Percentiles rank a stretch among this genome's conserved stretches.
These are phyloP conservation scores for Caenorhabditis doughertyi DNA, from an alignment of 2,888 invertebrate species.

Conservation along the genomic window DNA sequence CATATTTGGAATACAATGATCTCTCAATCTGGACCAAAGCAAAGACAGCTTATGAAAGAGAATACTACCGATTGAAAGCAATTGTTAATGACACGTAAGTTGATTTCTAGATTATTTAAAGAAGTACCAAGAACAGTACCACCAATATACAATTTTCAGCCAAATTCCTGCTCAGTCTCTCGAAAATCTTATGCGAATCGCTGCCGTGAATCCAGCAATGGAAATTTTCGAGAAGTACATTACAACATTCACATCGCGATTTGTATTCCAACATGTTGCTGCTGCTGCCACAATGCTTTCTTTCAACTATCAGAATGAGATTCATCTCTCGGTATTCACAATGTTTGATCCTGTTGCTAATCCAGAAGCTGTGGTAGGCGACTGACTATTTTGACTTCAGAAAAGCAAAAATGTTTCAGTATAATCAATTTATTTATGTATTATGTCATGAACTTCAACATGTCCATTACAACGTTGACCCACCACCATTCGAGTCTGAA, in stretches of 20 bases:
- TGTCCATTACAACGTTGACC: constrained; percentile 46
- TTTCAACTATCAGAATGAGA: constrained; percentile 55
- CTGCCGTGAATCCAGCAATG: constrained; percentile 42
- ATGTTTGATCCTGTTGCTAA: constrained; percentile 29
- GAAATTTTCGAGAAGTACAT: constrained; percentile 51
- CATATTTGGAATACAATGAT: constrained; percentile 51
- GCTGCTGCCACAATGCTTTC: constrained; percentile 37
- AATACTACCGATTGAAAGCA: constrained; percentile 46
- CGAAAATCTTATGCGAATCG: constrained; percentile 1
- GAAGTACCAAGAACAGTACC: not conserved
- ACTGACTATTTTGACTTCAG: not conserved
- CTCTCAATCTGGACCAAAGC: constrained; percentile 32
- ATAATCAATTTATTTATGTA: constrained; percentile 32
- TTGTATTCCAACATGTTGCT: constrained; percentile 50
- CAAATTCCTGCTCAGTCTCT: not conserved
- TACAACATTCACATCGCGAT: constrained; percentile 34
- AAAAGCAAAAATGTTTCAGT: constrained; percentile 20
- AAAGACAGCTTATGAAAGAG: constrained; percentile 39
- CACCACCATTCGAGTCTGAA: constrained; percentile 25
- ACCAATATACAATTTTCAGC: constrained; percentile 9
- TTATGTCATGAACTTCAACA: constrained; percentile 54
- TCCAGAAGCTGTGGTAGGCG: constrained; percentile 31
- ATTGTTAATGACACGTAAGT: constrained; percentile 32
- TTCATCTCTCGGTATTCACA: constrained; percentile 47
- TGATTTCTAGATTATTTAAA: not conserved